phyloP scores from a whole-genome alignment of 2,888 invertebrate species.

The Arctia plantaginis region DNA sequence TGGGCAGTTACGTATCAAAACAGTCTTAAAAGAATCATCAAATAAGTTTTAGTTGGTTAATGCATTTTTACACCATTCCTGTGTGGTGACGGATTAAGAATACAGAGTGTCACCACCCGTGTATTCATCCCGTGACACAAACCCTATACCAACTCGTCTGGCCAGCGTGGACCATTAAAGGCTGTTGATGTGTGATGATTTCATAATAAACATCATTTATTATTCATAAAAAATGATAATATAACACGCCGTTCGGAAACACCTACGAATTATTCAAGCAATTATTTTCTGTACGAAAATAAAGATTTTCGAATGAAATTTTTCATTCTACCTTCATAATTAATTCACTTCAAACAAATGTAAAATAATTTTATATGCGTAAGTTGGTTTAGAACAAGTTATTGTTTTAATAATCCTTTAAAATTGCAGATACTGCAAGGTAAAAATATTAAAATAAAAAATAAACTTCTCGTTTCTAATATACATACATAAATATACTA shows the following conservation, averaged over 20 bases:
- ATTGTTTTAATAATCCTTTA: background rate
- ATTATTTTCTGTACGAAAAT: background rate
- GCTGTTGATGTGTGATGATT: too few species aligned
- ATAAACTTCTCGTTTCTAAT: background rate
- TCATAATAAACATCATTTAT: background rate
- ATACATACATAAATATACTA: conserved; percentile 32
- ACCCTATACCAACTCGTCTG: too few species aligned
- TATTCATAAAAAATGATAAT: background rate
- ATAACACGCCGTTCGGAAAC: background rate
- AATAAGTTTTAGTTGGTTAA: background rate
- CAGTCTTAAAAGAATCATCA: background rate
- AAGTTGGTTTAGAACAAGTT: background rate
- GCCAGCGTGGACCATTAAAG: too few species aligned
- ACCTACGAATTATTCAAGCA: background rate
- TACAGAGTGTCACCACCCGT: too few species aligned
- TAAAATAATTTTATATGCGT: background rate
- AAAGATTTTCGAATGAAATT: too few species aligned
- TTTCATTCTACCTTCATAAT: background rate
- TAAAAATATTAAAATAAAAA: background rate
- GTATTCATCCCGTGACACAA: too few species aligned
- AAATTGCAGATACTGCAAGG: background rate
- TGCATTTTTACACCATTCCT: background rate
- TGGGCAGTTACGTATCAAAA: background rate
- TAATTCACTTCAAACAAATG: background rate
- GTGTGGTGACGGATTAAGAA: too few species aligned